Percentiles rank a stretch among this genome's conserved stretches.
Conservation (phyloP, 2,113 vertebrate genomes). For the Centropus unirufus region DNA sequence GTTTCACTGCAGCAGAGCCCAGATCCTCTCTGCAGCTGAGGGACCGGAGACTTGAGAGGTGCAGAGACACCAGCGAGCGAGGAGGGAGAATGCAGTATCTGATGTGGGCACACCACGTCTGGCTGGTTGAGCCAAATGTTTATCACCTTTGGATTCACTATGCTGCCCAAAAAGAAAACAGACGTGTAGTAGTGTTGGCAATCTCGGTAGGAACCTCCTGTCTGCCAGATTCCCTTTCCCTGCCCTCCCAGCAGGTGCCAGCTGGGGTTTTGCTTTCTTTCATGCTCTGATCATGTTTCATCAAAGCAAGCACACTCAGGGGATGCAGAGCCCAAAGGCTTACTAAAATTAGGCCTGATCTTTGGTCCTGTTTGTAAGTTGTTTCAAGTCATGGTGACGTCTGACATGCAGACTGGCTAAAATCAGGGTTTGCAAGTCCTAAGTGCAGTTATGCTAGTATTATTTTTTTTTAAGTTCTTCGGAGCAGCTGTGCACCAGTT, state of each 20-base stretch:
- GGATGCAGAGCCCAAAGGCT: constrained; percentile 13
- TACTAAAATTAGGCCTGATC: constrained; percentile 68
- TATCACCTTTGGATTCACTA: constrained; percentile 34
- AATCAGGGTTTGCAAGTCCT: constrained; percentile 49
- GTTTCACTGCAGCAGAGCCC: not conserved
- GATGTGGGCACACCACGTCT: not conserved
- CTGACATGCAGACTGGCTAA: constrained; percentile 5
- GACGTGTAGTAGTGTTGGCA: constrained; percentile 55
- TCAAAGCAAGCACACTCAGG: constrained; percentile 18
- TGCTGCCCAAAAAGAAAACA: constrained; percentile 38
- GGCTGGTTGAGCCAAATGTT: constrained; percentile 22
- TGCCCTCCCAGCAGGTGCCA: constrained; percentile 50
- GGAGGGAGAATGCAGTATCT: not conserved
- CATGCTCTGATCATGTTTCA: constrained; percentile 15
- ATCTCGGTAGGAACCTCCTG: constrained; percentile 48
- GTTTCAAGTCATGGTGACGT: not conserved
- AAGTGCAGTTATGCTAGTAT: constrained; percentile 42
- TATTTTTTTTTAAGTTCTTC: constrained; percentile 3
- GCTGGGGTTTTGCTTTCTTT: constrained; percentile 58
- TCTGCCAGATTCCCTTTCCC: constrained; percentile 52
- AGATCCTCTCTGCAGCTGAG: not conserved
- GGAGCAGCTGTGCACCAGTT: not conserved
- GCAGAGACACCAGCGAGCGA: not conserved
- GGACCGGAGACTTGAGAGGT: not conserved
- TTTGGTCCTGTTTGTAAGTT: constrained; percentile 45